These are phyloP conservation scores for Epirrita christyi DNA, from an alignment of 2,888 invertebrate genomes.

Conservation along the genomic window DNA sequence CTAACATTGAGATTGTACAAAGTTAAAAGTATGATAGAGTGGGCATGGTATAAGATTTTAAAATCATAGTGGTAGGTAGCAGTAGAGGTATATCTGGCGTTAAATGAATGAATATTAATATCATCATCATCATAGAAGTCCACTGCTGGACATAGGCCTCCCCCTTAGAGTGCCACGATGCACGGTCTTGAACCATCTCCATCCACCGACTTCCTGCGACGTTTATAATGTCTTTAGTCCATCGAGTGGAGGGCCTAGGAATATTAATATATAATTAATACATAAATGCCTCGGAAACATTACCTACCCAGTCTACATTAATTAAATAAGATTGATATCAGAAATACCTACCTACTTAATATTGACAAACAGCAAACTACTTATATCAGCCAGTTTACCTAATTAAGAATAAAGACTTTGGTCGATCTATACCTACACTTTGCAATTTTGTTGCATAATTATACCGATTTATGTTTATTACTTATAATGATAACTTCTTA, in stretches of 20 bases:
- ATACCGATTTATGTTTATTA: constrained; percentile 17
- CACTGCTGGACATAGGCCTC: too few species aligned
- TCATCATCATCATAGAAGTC: too few species aligned
- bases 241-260: too few species aligned
- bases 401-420: constrained; percentile 21
- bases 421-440: constrained; percentile 4
- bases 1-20: too few species aligned
- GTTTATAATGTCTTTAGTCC: too few species aligned
- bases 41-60: background rate
- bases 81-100: background rate
- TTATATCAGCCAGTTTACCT: constrained; percentile 7
- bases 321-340: constrained; percentile 7
- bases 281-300: background rate
- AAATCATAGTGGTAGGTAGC: constrained; percentile 11
- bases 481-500: constrained; percentile 7
- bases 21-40: background rate
- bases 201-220: too few species aligned
- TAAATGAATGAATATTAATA: constrained; percentile 14
- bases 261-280: too few species aligned
- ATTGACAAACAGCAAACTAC: constrained; percentile 13
- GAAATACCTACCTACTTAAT: background rate
- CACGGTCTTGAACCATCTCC: too few species aligned
- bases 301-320: background rate
- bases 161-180: too few species aligned
- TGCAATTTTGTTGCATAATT: constrained; percentile 31